Percentiles rank a stretch among this genome's conserved stretches.
These are phyloP conservation scores for Paragorgia papillata DNA, from an alignment of 92 coral and sea anemone species.

Conservation along the genomic window DNA sequence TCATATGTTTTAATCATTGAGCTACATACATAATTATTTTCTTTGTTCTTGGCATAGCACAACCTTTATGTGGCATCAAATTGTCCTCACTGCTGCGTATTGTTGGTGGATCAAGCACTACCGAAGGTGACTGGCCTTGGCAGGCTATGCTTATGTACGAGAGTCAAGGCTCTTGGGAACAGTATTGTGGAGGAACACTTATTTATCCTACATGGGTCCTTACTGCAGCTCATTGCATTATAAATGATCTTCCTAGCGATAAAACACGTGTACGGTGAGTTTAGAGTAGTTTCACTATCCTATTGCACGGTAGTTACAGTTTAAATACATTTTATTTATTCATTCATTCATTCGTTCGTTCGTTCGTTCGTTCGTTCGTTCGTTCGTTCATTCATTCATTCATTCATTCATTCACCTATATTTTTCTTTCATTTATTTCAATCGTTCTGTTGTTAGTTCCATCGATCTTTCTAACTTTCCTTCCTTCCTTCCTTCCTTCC, in stretches of 20 bases:
- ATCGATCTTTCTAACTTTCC: too few species aligned
- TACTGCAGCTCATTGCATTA: slow-evolving; percentile 86
- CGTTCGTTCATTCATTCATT: too few species aligned
- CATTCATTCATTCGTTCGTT: too few species aligned
- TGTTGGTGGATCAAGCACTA: slow-evolving; percentile 82
- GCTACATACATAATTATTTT: too few species aligned
- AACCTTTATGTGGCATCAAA: slow-evolving; percentile 63
- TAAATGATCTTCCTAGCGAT: slow-evolving; percentile 45
- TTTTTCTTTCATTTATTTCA: too few species aligned
- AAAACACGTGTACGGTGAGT: slow-evolving; percentile 58
- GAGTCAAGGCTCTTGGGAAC: slow-evolving; percentile 58
- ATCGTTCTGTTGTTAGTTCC: too few species aligned
- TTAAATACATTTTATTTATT: too few species aligned
- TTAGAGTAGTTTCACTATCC: not conserved
- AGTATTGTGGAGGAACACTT: slow-evolving; percentile 91
- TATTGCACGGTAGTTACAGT: not conserved
- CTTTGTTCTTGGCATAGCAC: slow-evolving; percentile 28
- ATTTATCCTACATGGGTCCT: slow-evolving; percentile 69
- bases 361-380: too few species aligned
- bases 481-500: too few species aligned
- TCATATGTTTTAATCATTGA: too few species aligned
- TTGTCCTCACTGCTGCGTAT: slow-evolving; percentile 65
- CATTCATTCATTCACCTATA: too few species aligned
- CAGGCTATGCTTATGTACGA: slow-evolving; percentile 71
- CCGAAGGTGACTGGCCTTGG: slow-evolving; percentile 89